Percentiles rank a stretch among this genome's conserved stretches.
Conservation (phyloP, 2,888 invertebrate species). For the Drymonia ruficornis region DNA sequence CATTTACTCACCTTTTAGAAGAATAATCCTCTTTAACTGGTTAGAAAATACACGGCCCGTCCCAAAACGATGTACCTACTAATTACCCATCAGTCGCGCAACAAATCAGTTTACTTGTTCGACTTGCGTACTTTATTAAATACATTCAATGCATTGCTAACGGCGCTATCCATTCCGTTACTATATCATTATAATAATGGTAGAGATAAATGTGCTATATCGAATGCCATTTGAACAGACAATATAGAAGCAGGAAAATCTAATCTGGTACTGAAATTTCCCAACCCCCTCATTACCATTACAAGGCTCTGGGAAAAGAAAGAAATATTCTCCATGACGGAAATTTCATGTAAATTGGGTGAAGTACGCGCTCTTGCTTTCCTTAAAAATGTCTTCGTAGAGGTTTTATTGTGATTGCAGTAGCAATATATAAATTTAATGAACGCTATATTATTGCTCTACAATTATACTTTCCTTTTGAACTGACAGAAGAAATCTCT, state of each 20-base stretch:
- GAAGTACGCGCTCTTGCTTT: slow-evolving; percentile 63
- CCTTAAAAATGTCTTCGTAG: slow-evolving; percentile 58
- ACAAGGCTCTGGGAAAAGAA: slow-evolving; percentile 65
- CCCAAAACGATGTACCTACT: no score
- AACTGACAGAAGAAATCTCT: neutral
- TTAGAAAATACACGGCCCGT: no score
- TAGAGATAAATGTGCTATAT: slow-evolving; percentile 41
- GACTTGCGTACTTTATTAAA: neutral
- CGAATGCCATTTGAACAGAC: slow-evolving; percentile 53
- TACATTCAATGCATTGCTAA: neutral
- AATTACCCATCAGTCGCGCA: no score
- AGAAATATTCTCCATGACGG: slow-evolving; percentile 68
- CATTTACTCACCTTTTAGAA: no score
- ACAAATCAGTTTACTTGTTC: neutral
- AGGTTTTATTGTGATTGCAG: slow-evolving; percentile 57
- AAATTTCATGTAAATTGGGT: slow-evolving; percentile 79
- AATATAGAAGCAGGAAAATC: slow-evolving; percentile 61
- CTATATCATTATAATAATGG: no score
- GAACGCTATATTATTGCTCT: slow-evolving; percentile 23
- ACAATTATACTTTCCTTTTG: slow-evolving; percentile 18
- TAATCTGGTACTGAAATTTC: slow-evolving; percentile 72
- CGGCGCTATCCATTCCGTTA: neutral
- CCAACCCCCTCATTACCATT: slow-evolving; percentile 76
- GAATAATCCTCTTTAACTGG: no score
- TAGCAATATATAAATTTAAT: slow-evolving; percentile 48